Evolutionary conservation across 2,797 vertebrate species (phyloP).

Genomic region (Chrysocyon brachyurus): DNA sequence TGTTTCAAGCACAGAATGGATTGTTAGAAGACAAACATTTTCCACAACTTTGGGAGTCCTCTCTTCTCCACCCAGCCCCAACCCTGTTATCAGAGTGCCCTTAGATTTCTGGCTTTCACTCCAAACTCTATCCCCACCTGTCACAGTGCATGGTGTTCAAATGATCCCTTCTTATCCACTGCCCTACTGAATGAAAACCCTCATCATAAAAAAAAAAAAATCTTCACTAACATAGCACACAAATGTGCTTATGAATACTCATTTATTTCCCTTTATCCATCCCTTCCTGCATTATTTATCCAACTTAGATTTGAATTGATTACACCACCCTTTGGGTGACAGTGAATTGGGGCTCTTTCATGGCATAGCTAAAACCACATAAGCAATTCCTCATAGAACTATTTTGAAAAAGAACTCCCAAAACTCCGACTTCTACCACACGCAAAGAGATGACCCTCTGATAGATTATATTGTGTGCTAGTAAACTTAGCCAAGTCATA

Average conservation of each 20-base stretch:
- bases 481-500: neutral
- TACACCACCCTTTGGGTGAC: neutral
- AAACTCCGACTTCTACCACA: neutral
- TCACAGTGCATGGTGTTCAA: neutral
- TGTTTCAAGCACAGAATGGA: neutral
- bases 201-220: conserved; percentile 27
- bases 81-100: neutral
- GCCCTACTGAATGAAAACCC: conserved; percentile 47
- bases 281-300: neutral
- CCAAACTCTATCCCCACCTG: neutral
- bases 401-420: neutral
- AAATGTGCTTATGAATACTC: neutral
- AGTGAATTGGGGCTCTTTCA: neutral
- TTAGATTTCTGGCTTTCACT: neutral
- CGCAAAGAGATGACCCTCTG: neutral
- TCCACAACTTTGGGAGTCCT: neutral
- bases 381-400: conserved; percentile 5
- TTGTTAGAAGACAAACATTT: neutral
- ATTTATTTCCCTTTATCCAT: neutral
- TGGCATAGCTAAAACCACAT: neutral
- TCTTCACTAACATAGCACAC: neutral
- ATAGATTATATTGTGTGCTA: neutral
- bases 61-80: neutral
- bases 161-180: neutral
- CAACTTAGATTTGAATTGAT: conserved; percentile 44